Evolutionary conservation across 2,797 vertebrate genomes (phyloP).

Genomic region (Kryptopterus vitreolus): DNA sequence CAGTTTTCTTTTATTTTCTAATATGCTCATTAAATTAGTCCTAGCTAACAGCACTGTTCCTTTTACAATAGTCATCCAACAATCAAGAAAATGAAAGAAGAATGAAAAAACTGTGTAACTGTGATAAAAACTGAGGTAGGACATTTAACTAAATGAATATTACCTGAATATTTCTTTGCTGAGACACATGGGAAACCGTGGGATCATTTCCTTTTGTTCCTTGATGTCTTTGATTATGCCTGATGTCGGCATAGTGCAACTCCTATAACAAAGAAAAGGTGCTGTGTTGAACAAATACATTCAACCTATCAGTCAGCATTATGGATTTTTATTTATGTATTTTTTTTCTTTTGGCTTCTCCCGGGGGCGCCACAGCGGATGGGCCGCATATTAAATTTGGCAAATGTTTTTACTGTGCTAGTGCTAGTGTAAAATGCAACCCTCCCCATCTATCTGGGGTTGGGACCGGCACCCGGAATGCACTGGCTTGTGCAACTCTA

Average conservation of each 20-base stretch:
- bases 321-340: not conserved
- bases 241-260: constrained; percentile 57
- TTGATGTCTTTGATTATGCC: constrained; percentile 10
- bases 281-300: not conserved
- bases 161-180: constrained; percentile 17
- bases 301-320: too few relatives aligned
- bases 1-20: not conserved
- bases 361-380: too few relatives aligned
- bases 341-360: too few relatives aligned
- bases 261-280: constrained; percentile 52
- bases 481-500: too few relatives aligned
- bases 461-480: too few relatives aligned
- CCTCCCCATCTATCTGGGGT: too few relatives aligned
- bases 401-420: too few relatives aligned
- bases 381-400: too few relatives aligned
- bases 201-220: not conserved
- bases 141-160: not conserved
- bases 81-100: too few relatives aligned
- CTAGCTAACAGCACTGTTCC: too few relatives aligned
- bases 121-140: not conserved
- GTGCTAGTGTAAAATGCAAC: too few relatives aligned
- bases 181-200: not conserved
- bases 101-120: not conserved
- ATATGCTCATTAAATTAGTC: not conserved
- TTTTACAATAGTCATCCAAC: too few relatives aligned